Evolutionary conservation across 2,113 vertebrate species (phyloP).

Genomic region (Epinephelus fuscoguttatus): DNA sequence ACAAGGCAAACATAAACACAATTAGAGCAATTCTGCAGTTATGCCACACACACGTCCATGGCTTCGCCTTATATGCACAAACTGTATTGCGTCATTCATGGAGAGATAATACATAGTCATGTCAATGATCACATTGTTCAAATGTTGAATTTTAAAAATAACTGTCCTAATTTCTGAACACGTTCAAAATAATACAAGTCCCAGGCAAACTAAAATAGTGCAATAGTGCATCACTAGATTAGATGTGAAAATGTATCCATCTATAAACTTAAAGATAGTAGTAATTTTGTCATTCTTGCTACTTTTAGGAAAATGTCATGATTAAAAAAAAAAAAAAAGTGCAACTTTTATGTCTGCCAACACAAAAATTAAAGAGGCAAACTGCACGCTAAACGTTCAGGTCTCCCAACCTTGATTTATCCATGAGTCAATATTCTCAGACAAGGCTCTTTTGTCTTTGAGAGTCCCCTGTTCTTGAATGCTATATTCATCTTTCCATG

Average conservation of each 20-base stretch:
- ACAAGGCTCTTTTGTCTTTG: slow-evolving; percentile 54
- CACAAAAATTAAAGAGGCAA: slow-evolving; percentile 5
- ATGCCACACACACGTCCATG: background rate
- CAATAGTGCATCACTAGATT: no score
- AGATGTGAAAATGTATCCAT: no score
- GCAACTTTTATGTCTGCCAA: background rate
- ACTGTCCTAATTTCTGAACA: background rate
- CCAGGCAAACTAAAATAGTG: background rate
- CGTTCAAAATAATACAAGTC: background rate
- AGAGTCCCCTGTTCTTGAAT: slow-evolving; percentile 50
- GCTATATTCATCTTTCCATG: slow-evolving; percentile 65
- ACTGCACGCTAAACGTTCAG: background rate
- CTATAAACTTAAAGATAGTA: background rate
- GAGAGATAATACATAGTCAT: background rate
- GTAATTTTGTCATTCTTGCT: background rate
- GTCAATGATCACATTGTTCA: background rate
- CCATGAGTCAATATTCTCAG: slow-evolving; percentile 35
- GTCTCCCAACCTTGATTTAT: slow-evolving; percentile 21
- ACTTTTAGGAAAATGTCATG: background rate
- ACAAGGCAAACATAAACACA: background rate
- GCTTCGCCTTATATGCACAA: background rate
- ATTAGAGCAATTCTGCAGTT: background rate
- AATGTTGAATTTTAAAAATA: background rate
- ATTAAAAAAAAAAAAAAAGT: background rate
- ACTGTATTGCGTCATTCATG: background rate